phyloP scores from a whole-genome alignment of 64 coral and sea anemone genomes.

The Hydrozoanthus tunicans region DNA sequence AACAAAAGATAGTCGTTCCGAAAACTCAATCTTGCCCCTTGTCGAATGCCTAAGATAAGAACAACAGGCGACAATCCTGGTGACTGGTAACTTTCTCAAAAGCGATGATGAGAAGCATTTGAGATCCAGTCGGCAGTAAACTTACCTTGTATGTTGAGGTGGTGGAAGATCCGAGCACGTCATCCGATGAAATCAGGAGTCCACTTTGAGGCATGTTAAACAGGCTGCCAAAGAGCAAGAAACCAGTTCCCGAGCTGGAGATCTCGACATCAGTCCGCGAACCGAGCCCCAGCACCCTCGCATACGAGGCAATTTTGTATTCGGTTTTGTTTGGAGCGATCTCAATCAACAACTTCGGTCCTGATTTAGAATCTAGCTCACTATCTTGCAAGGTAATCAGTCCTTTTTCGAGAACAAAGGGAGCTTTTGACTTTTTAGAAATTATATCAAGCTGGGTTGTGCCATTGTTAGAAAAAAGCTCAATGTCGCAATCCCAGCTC shows the following conservation, averaged over 20 bases:
- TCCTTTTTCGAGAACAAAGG: constrained; percentile 68
- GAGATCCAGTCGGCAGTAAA: background rate
- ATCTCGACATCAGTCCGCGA: constrained; percentile 78
- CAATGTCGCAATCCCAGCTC: constrained; percentile 20
- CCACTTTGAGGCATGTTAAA: constrained; percentile 83
- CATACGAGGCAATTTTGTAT: constrained; percentile 72
- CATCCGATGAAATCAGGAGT: constrained; percentile 76
- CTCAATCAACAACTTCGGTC: constrained; percentile 66
- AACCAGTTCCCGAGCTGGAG: constrained; percentile 82
- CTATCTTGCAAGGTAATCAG: constrained; percentile 75
- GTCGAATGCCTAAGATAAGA: too few relatives aligned
- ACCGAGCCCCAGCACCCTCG: constrained; percentile 76
- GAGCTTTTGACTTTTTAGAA: constrained; percentile 45
- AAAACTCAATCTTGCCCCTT: too few relatives aligned
- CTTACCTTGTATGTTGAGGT: constrained; percentile 65
- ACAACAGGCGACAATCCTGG: too few relatives aligned
- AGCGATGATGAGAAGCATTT: too few relatives aligned
- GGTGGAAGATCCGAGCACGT: constrained; percentile 62
- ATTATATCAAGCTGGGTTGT: constrained; percentile 30
- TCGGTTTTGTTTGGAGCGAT: constrained; percentile 75
- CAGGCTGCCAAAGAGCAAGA: constrained; percentile 79
- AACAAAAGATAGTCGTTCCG: too few relatives aligned
- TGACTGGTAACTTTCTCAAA: too few relatives aligned
- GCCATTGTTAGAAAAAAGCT: constrained; percentile 32
- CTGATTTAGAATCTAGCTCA: constrained; percentile 66